Percentiles rank a stretch among this genome's conserved stretches.
These are phyloP conservation scores for Paradoxurus hermaphroditus DNA, from an alignment of 2,113 vertebrate species.

Conservation along the genomic window DNA sequence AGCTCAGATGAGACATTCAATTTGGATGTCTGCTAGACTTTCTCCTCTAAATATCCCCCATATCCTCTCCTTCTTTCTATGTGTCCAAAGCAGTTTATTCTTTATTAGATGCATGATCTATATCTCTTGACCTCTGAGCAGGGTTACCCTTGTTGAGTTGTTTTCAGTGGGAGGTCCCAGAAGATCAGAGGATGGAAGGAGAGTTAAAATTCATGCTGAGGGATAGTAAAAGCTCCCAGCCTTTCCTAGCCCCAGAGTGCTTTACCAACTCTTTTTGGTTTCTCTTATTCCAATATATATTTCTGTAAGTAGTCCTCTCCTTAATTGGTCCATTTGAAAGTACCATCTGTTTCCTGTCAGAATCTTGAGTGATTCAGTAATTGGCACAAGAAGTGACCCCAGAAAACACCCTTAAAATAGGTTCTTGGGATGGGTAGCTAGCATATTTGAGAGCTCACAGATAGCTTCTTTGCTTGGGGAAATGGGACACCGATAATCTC, in stretches of 20 bases:
- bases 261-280: background rate
- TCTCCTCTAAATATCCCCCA: background rate
- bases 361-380: conserved; percentile 54
- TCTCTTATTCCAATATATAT: background rate
- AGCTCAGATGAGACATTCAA: background rate
- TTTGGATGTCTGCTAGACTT: background rate
- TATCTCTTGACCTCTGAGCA: background rate
- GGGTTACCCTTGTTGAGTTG: background rate
- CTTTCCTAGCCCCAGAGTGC: background rate
- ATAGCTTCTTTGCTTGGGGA: conserved; percentile 42
- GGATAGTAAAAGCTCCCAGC: background rate
- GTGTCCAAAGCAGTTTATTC: background rate
- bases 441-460: conserved; percentile 42
- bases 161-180: background rate
- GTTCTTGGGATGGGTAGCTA: conserved; percentile 10
- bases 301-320: conserved; percentile 40
- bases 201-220: background rate
- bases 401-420: conserved; percentile 71
- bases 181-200: background rate
- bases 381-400: conserved; percentile 42
- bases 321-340: conserved; percentile 40
- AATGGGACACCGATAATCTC: conserved; percentile 65
- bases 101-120: background rate
- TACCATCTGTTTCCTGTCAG: conserved; percentile 65
- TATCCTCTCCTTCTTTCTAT: background rate